phyloP scores from a whole-genome alignment of 2,888 invertebrate genomes.

The Tenodera sinensis region DNA sequence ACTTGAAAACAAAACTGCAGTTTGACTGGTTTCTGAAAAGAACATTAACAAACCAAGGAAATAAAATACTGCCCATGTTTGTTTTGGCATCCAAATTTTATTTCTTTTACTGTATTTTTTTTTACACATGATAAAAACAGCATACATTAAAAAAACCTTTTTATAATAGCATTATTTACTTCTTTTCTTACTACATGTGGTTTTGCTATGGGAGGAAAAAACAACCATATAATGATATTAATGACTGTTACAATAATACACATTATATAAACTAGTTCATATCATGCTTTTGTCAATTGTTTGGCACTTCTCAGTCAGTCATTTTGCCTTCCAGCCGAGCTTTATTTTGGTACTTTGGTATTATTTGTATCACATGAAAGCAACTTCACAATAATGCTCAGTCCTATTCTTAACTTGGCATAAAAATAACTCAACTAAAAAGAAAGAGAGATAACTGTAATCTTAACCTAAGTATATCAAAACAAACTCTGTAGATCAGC shows the following conservation, averaged over 20 bases:
- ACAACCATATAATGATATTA: not conserved
- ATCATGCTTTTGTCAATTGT: not conserved
- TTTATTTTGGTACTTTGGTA: not conserved
- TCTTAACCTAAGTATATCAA: too few relatives aligned
- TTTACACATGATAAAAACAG: conserved; percentile 20
- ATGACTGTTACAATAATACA: conserved; percentile 7
- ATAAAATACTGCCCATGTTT: not conserved
- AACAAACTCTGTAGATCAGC: too few relatives aligned
- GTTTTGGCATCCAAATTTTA: conserved; percentile 3
- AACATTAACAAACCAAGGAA: not conserved
- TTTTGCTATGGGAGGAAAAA: not conserved
- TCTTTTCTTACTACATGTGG: not conserved
- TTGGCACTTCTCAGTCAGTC: not conserved
- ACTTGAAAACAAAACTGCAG: too few relatives aligned
- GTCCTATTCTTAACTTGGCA: not conserved
- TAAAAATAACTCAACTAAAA: not conserved
- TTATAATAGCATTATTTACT: not conserved
- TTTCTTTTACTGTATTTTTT: not conserved
- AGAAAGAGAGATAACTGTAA: not conserved
- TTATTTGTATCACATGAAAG: not conserved
- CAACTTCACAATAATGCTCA: not conserved
- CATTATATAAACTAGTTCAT: conserved; percentile 20
- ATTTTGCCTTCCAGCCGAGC: not conserved
- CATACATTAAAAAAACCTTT: conserved; percentile 16
- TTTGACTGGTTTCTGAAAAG: too few relatives aligned